These are phyloP conservation scores for Chalcis sispes DNA, from an alignment of 2,888 invertebrate genomes.

Conservation along the genomic window DNA sequence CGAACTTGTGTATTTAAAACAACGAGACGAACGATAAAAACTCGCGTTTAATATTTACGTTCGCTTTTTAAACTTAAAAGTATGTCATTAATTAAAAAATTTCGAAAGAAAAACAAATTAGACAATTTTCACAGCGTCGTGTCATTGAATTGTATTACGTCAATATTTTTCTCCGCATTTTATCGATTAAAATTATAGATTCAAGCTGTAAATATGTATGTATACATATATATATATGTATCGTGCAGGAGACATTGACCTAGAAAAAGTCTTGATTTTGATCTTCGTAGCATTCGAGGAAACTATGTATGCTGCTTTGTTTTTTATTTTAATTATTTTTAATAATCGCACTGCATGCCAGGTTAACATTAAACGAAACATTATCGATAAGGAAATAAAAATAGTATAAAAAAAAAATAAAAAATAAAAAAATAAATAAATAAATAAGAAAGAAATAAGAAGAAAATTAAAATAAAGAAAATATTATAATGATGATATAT, in stretches of 20 bases:
- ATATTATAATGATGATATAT: not conserved
- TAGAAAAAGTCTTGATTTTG: slow-evolving; percentile 27
- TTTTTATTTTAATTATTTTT: not conserved
- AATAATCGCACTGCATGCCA: slow-evolving; percentile 43
- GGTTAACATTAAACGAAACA: not conserved
- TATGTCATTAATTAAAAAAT: no score
- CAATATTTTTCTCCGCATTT: slow-evolving; percentile 44
- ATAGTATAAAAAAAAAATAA: not conserved
- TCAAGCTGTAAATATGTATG: slow-evolving; percentile 61
- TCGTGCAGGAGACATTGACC: slow-evolving; percentile 54
- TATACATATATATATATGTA: no score
- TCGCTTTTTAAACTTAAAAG: no score
- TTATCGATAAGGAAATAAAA: no score
- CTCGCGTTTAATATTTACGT: no score
- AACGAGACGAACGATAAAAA: no score
- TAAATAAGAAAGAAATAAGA: not conserved
- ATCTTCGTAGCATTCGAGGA: slow-evolving; percentile 28
- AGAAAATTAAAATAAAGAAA: not conserved
- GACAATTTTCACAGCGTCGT: no score
- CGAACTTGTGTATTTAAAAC: not conserved
- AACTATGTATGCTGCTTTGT: no score
- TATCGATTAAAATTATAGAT: slow-evolving; percentile 40
- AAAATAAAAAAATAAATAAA: not conserved
- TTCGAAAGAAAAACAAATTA: no score
- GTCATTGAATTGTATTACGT: no score